Conservation (phyloP, 2,888 invertebrate genomes). For the Agapetus fuscipes region DNA sequence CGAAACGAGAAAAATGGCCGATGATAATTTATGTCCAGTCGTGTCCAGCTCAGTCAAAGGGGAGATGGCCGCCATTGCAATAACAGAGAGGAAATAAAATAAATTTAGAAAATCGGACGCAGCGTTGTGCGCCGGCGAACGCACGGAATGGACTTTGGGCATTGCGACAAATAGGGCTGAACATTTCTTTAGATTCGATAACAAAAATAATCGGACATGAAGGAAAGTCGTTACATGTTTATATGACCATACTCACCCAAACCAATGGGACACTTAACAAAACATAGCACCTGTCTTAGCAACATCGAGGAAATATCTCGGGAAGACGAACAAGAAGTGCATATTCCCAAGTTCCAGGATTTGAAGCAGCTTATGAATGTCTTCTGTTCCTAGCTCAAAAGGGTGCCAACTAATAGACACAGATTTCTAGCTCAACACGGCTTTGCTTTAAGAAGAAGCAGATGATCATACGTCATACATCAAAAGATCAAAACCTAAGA, state of each 20-base stretch:
- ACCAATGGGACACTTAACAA: neutral
- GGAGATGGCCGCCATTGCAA: constrained; percentile 7
- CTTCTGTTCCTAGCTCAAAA: too few species aligned
- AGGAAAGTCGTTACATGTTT: too few species aligned
- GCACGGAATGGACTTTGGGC: constrained; percentile 1
- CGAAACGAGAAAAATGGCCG: neutral
- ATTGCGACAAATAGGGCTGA: too few species aligned
- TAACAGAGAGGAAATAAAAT: constrained; percentile 16
- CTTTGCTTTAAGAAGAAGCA: neutral
- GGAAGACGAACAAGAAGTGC: too few species aligned
- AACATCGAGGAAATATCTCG: neutral
- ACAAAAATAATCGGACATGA: too few species aligned
- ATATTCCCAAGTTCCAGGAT: too few species aligned
- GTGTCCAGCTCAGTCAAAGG: constrained; percentile 13
- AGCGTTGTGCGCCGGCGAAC: neutral
- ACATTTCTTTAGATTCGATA: too few species aligned
- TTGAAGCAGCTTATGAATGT: too few species aligned
- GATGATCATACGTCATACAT: too few species aligned
- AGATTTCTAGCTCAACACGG: neutral
- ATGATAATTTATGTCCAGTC: constrained; percentile 18
- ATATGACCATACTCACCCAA: too few species aligned
- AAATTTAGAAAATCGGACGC: constrained; percentile 11
- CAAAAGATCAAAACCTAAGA: too few species aligned
- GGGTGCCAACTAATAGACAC: neutral
- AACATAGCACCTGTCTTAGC: neutral